Evolutionary conservation across 2,113 vertebrate species (phyloP).

Genomic region (Coreoperca whiteheadi): DNA sequence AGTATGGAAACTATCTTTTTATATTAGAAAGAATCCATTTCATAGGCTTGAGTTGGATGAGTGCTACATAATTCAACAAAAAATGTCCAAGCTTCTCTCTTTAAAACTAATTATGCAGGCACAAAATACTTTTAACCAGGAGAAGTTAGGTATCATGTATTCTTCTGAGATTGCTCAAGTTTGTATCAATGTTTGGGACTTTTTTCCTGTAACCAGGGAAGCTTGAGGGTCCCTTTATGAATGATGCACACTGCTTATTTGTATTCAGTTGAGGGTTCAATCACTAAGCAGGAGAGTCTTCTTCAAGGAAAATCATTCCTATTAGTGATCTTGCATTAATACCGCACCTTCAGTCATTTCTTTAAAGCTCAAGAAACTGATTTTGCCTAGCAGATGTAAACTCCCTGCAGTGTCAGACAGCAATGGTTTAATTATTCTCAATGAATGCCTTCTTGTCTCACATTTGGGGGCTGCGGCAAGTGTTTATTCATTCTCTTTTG

Average conservation of each 20-base stretch:
- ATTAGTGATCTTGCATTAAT: conserved; percentile 75
- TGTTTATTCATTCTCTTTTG: neutral
- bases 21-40: neutral
- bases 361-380: conserved; percentile 61
- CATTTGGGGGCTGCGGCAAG: conserved; percentile 36
- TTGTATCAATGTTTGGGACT: conserved; percentile 47
- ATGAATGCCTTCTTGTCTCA: conserved; percentile 57
- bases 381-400: conserved; percentile 61
- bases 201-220: conserved; percentile 24
- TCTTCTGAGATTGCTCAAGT: conserved; percentile 53
- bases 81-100: neutral
- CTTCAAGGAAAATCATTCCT: conserved; percentile 70
- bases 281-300: conserved; percentile 63
- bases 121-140: conserved; percentile 23
- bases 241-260: conserved; percentile 53
- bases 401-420: conserved; percentile 50
- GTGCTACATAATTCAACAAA: conserved; percentile 26
- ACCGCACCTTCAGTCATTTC: conserved; percentile 65
- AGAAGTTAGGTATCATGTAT: conserved; percentile 38
- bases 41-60: neutral
- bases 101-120: conserved; percentile 32
- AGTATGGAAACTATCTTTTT: neutral
- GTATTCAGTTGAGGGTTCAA: conserved; percentile 63
- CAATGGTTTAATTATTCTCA: conserved; percentile 63
- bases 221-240: conserved; percentile 55